phyloP scores from a whole-genome alignment of 2,888 invertebrate genomes.

The Nemotelus nigrinus region DNA sequence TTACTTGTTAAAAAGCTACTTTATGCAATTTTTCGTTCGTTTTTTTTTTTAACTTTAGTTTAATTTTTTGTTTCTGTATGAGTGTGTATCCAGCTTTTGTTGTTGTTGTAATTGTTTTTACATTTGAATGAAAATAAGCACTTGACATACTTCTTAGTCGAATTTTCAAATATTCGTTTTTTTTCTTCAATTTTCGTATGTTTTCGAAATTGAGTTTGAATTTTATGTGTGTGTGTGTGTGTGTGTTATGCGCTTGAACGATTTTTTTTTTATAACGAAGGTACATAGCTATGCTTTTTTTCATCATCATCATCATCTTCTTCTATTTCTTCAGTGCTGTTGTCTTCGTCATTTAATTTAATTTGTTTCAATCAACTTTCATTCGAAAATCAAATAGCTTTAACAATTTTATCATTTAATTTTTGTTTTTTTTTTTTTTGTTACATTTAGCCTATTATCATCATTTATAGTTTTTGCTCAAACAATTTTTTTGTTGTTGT shows the following conservation, averaged over 20 bases:
- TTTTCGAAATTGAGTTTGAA: constrained; percentile 90
- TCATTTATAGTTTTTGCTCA: not conserved
- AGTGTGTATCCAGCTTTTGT: not conserved
- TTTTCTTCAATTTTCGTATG: constrained; percentile 4
- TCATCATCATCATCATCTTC: not conserved
- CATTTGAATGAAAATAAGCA: constrained; percentile 18
- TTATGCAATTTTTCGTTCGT: not conserved
- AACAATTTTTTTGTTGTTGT: not conserved
- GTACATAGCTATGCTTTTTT: constrained; percentile 22
- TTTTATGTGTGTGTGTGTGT: constrained; percentile 69
- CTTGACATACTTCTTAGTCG: constrained; percentile 7
- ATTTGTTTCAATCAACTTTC: not conserved
- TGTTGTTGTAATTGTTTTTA: not conserved
- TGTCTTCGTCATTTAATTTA: not conserved
- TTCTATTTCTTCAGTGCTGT: constrained; percentile 4
- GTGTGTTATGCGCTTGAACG: too few species aligned
- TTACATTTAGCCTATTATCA: not conserved
- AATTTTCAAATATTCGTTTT: not conserved
- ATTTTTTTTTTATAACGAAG: constrained; percentile 13
- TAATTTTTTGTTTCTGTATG: constrained; percentile 6
- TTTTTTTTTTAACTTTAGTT: not conserved
- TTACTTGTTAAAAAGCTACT: not conserved
- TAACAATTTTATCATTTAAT: not conserved
- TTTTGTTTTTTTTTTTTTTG: not conserved
- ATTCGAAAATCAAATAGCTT: not conserved